Percentiles rank a stretch among this genome's conserved stretches.
phyloP scores from a whole-genome alignment of 2,888 invertebrate species.

The Drosophila peninsularis region DNA sequence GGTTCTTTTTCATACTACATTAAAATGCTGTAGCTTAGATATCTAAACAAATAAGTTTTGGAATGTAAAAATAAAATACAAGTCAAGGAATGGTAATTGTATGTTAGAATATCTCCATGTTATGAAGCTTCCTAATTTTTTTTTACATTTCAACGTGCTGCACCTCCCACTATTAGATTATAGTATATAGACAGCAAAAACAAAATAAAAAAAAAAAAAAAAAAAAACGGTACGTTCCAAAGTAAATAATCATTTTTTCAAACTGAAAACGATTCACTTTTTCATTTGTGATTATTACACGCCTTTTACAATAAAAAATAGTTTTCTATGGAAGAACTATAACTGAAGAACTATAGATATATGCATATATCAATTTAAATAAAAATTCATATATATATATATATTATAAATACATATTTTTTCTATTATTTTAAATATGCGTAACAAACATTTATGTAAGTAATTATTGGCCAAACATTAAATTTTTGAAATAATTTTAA shows the following conservation, averaged over 20 bases:
- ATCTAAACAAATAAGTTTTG: constrained; percentile 64
- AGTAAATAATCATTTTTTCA: constrained; percentile 24
- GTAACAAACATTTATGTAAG: too few species aligned
- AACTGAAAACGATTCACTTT: not conserved
- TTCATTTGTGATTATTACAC: not conserved
- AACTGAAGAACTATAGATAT: not conserved
- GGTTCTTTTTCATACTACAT: constrained; percentile 65
- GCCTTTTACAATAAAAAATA: not conserved
- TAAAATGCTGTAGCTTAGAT: constrained; percentile 72
- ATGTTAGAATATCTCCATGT: constrained; percentile 10
- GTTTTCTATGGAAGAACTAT: not conserved
- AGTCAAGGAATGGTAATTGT: constrained; percentile 57
- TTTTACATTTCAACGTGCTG: not conserved
- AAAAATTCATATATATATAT: not conserved
- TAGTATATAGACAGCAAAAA: not conserved
- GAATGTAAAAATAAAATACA: constrained; percentile 70
- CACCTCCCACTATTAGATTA: not conserved
- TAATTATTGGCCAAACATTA: too few species aligned
- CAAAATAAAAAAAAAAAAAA: too few species aligned
- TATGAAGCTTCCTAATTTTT: not conserved
- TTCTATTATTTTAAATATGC: too few species aligned
- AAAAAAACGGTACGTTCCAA: constrained; percentile 18
- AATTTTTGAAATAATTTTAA: too few species aligned
- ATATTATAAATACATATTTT: too few species aligned
- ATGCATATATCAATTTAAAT: not conserved